Percentiles rank a stretch among this genome's conserved stretches.
These are phyloP conservation scores for Naso thynnoides DNA, from an alignment of 2,797 vertebrate species.

Conservation along the genomic window DNA sequence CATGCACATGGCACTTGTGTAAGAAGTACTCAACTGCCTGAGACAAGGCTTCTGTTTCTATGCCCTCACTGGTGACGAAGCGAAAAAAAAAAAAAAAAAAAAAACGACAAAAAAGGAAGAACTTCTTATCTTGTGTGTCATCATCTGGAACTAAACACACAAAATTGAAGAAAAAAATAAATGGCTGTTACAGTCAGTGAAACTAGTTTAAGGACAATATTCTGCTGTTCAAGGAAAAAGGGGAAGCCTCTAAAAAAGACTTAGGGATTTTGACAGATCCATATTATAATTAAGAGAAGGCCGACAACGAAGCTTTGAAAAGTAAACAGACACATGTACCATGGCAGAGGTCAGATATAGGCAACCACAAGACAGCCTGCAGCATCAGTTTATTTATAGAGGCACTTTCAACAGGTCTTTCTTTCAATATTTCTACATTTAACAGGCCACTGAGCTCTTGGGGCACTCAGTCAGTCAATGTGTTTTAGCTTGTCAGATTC, in stretches of 20 bases:
- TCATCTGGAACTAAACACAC: constrained; percentile 1
- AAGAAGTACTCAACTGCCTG: constrained; percentile 3
- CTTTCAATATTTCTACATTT: background rate
- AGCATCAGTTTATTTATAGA: background rate
- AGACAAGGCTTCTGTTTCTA: constrained; percentile 13
- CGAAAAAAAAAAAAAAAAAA: constrained; percentile 4
- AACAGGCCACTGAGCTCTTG: constrained; percentile 6
- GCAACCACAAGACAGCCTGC: constrained; percentile 14
- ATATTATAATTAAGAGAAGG: background rate
- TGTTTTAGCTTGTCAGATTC: constrained; percentile 9
- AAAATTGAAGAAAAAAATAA: too few relatives aligned
- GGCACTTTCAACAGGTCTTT: background rate
- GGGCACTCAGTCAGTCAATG: background rate
- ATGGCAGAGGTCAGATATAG: background rate
- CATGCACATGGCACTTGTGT: constrained; percentile 10
- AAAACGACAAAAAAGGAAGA: background rate
- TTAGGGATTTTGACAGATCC: too few relatives aligned
- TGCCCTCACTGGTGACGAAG: background rate
- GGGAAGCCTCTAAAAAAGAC: background rate
- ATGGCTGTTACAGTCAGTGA: background rate
- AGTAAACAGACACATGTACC: background rate
- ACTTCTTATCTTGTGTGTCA: background rate
- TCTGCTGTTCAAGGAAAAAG: constrained; percentile 3
- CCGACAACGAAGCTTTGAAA: background rate
- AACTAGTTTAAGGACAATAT: background rate